These are phyloP conservation scores for Bufotes viridis DNA, from an alignment of 2,797 vertebrate species.

Conservation along the genomic window DNA sequence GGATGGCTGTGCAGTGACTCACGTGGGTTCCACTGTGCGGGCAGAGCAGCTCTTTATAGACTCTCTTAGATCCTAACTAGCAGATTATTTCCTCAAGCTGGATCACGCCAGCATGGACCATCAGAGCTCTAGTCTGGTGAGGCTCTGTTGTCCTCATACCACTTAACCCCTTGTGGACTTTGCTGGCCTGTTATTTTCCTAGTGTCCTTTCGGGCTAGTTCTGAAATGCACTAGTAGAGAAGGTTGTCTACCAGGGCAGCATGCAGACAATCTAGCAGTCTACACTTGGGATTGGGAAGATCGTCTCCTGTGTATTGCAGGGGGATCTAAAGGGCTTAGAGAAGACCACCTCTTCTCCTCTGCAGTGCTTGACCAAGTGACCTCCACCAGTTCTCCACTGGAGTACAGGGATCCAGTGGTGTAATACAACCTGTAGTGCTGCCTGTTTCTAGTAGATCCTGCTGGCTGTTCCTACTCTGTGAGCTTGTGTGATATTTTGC, in stretches of 20 bases:
- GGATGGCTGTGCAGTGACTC: slow-evolving; percentile 70
- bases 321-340: too few species aligned
- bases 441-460: neutral
- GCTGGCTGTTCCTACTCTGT: neutral
- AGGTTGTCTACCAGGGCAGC: too few species aligned
- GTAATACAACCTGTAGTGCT: neutral
- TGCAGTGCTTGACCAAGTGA: neutral
- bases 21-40: slow-evolving; percentile 46
- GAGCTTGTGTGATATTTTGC: neutral
- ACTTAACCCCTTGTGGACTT: neutral
- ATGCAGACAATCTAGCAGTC: too few species aligned
- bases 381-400: neutral
- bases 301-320: too few species aligned
- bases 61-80: neutral
- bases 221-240: too few species aligned
- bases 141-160: neutral
- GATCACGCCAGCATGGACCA: slow-evolving; percentile 13
- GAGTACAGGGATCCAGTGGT: neutral
- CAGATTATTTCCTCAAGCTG: slow-evolving; percentile 42
- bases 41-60: slow-evolving; percentile 56
- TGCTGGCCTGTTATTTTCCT: neutral
- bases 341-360: too few species aligned
- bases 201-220: too few species aligned
- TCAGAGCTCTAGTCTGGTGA: neutral
- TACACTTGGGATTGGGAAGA: too few species aligned